Percentiles rank a stretch among this genome's conserved stretches.
Conservation (phyloP, 2,888 invertebrate genomes). For the Lomographa bimaculata region DNA sequence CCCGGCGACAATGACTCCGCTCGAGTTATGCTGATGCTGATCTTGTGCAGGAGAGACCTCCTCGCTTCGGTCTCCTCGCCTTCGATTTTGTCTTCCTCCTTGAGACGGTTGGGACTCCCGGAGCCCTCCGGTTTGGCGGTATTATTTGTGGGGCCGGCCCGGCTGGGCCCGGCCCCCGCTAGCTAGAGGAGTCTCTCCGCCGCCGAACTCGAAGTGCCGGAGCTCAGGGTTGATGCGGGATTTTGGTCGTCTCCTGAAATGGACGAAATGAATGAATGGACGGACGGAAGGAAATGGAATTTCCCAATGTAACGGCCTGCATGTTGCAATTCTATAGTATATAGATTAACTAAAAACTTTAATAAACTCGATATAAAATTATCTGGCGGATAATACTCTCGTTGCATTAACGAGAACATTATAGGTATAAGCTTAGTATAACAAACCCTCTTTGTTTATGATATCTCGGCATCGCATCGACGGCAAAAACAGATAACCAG, state of each 20-base stretch:
- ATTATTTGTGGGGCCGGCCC: conserved; percentile 80
- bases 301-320: too few species aligned
- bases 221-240: conserved; percentile 84
- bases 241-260: conserved; percentile 78
- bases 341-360: too few species aligned
- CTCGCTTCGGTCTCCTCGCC: conserved; percentile 44
- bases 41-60: conserved; percentile 53
- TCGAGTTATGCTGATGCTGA: conserved; percentile 75
- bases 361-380: too few species aligned
- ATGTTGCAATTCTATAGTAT: too few species aligned
- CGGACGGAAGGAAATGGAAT: too few species aligned
- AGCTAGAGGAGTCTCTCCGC: conserved; percentile 91
- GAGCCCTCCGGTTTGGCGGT: conserved; percentile 48
- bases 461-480: too few species aligned
- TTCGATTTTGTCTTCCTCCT: conserved; percentile 45
- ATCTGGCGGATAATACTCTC: too few species aligned
- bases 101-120: conserved; percentile 50
- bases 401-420: too few species aligned
- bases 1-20: conserved; percentile 68
- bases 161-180: conserved; percentile 85
- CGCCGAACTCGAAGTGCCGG: conserved; percentile 87
- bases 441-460: too few species aligned
- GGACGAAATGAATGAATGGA: too few species aligned
- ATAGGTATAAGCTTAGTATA: too few species aligned
- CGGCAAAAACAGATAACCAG: too few species aligned